Evolutionary conservation across 2,113 vertebrate genomes (phyloP), one percentile per base, ranked within the genome.

Genomic region (Sorex fumeus): DNA sequence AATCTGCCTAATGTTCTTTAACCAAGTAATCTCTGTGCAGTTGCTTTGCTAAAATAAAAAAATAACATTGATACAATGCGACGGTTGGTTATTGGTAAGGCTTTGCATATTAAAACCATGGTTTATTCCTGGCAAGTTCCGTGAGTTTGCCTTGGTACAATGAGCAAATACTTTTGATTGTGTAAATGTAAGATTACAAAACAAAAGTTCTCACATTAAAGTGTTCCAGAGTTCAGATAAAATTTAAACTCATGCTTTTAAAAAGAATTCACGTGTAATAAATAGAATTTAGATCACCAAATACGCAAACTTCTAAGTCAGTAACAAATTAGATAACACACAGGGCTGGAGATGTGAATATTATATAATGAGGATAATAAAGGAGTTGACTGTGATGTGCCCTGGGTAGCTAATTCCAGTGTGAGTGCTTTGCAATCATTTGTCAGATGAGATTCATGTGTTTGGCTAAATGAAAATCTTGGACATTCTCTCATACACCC

Each of bases 291-390:
- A 72, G 88, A 93, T 60, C 40, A 88, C 21, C 79, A 91, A 76
- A 85, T 95, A 93, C 74, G 88, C 94, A 40, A 10, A 72, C 88
- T 72, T 36, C 53, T 95, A 94, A 67, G 91, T 96, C 87, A 89
- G 0, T 78, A 53, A 75, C 84, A 97, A 91, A 93, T 95, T 76
- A 83, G 91, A 34, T 89, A 91, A 67, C 83, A 95, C 93, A 62
- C 84, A 80, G 81, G 74, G 45, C 67, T 77, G 71, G 57, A 80
- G 90, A 95, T 96, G 96, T 97, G 88, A 95, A 93, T 92, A 66
- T 93, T 95, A 92, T 69, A 77, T 95, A 96, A 96, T 96, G 93
- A 95, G 91, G 43, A 96, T 97, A 96, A 97, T 96, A 88, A 97
- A 96, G 81, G 89, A 96, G 74, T 88, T 71, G 86, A 79, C 74